Base-by-base conservation (phyloP, 2,888 invertebrate genomes). In the Drosophila acutilabella region DNA sequence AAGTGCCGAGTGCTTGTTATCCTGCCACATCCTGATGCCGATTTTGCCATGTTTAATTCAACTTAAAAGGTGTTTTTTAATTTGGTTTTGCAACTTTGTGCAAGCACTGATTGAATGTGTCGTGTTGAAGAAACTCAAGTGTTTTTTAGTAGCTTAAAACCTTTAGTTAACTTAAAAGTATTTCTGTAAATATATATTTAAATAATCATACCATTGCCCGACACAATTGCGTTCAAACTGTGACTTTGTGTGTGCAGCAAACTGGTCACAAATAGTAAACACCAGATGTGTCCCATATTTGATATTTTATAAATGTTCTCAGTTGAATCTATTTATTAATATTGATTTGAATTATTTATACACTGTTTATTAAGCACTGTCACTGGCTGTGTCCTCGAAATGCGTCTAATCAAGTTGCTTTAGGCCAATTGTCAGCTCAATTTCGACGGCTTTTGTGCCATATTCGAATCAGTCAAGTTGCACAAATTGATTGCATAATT, bases 401-500 rank as follows among this genome's bases (percentile, higher is more conserved):
- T 78, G 79, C 38, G 45, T 23, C 40, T 45, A 48, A 42, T 26
- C 16, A 38, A 56, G 44, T 26, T 6, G 30, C 42, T 20, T 36
- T n/a, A 36, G 45, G 58, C 42, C 54, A 47, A 67, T 58, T 70
- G 48, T 50, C 51, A 41, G 13, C 58, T 44, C 60, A 33, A 66
- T 62, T 65, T 56, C 36, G 58, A 47, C 47, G 58, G 44, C 59
- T 64, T 64, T 51, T 60, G 74, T 78, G 69, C 67, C 81, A 84
- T 66, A 75, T 77, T 80, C 52, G 53, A 81, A 67, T 60, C 78
- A 71, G 58, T 65, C 74, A 76, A 85, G 72, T 88, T 82, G 88
- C 89, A 87, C 79, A 83, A 83, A 84, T 83, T 83, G 81, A 87
- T 89, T 89, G 89, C 89, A 84, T 83, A 87, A 89, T 83, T 84